A percentile compares a stretch with the other conserved stretches of the same genome.
Conservation (phyloP, 1,140 invertebrate species). For the Drosophila punjabiensis region DNA sequence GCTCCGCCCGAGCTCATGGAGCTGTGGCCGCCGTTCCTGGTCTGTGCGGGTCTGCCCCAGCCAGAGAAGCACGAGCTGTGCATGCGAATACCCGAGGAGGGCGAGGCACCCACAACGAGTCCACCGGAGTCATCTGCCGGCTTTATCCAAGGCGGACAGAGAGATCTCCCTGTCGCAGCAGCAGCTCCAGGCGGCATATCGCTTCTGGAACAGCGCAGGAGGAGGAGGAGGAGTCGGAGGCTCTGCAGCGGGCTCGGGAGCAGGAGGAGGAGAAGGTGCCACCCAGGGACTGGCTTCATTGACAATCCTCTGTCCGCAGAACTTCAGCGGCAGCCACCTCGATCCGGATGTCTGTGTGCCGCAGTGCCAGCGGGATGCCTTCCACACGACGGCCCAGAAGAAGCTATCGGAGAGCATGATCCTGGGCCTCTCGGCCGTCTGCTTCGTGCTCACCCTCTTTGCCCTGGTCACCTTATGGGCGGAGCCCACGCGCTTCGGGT, state of each 20-base stretch:
- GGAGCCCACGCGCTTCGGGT: constrained; percentile 92
- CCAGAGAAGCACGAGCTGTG: constrained; percentile 86
- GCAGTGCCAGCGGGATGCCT: constrained; percentile 90
- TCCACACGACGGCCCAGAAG: constrained; percentile 91
- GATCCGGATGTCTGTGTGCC: constrained; percentile 86
- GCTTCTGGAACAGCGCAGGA: constrained; percentile 65
- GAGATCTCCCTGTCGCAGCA: constrained; percentile 15
- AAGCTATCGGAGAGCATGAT: constrained; percentile 92
- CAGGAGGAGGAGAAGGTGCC: not conserved
- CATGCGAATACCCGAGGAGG: constrained; percentile 86
- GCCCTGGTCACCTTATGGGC: constrained; percentile 95
- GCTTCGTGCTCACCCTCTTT: constrained; percentile 93
- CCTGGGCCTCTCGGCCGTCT: constrained; percentile 93
- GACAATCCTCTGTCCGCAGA: constrained; percentile 69
- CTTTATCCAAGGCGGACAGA: not conserved
- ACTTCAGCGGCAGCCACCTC: constrained; percentile 77
- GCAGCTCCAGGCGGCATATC: constrained; percentile 56
- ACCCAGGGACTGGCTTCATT: not conserved
- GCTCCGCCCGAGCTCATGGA: constrained; percentile 88
- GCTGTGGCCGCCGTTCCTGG: constrained; percentile 92
- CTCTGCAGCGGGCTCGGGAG: not conserved
- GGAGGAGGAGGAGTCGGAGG: not conserved
- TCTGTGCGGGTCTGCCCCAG: constrained; percentile 89
- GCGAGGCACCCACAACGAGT: not conserved
- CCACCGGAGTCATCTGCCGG: not conserved